Evolutionary conservation across 2,888 invertebrate genomes (phyloP).

Genomic region (Ditula angustiorana): DNA sequence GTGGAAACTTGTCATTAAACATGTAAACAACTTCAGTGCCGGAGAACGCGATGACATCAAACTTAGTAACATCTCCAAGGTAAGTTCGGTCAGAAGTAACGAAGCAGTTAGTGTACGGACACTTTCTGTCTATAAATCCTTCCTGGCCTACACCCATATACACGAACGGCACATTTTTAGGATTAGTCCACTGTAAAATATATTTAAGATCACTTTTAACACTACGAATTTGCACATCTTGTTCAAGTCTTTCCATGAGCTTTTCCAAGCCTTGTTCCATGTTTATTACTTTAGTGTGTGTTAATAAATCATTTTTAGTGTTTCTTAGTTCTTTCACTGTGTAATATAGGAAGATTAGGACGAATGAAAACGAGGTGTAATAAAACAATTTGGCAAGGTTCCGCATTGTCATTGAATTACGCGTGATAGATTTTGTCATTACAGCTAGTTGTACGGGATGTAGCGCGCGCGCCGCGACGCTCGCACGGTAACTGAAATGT

Average conservation of each 20-base stretch:
- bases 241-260: background rate
- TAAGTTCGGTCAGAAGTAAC: conserved; percentile 57
- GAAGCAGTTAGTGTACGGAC: conserved; percentile 64
- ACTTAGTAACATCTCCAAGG: conserved; percentile 56
- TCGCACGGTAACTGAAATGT: background rate
- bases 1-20: conserved; percentile 47
- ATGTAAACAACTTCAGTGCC: conserved; percentile 57
- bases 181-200: conserved; percentile 61
- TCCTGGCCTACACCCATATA: conserved; percentile 53
- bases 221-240: conserved; percentile 11
- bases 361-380: conserved; percentile 6
- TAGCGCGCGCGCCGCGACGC: conserved; percentile 9
- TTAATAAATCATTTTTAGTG: background rate
- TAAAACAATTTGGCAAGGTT: conserved; percentile 25
- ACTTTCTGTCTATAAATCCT: conserved; percentile 58
- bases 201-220: conserved; percentile 50
- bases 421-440: background rate
- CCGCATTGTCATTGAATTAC: conserved; percentile 10
- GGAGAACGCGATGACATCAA: conserved; percentile 65
- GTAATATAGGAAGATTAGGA: conserved; percentile 10
- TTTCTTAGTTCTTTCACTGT: conserved; percentile 2
- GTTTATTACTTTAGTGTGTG: conserved; percentile 10
- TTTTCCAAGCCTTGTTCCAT: conserved; percentile 39
- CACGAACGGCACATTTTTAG: conserved; percentile 52
- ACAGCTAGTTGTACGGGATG: background rate